A percentile compares a stretch with the other conserved stretches of the same genome.
Conservation (phyloP, 1,140 invertebrate genomes). For the Bilobella aurantiaca region DNA sequence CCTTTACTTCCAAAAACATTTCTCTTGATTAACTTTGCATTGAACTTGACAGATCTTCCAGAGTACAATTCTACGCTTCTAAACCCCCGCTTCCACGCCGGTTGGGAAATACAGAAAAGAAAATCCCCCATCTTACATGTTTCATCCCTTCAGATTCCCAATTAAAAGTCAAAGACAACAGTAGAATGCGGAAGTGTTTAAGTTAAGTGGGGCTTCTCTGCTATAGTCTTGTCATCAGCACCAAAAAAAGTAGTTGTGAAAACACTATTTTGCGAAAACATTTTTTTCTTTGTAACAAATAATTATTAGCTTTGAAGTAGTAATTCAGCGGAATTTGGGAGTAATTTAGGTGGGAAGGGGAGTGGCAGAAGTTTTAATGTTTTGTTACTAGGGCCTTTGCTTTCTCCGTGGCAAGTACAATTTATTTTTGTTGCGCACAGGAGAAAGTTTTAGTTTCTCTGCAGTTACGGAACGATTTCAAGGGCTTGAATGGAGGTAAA, state of each 20-base stretch:
- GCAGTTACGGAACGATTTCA: background rate
- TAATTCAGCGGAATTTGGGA: no score
- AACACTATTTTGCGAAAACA: no score
- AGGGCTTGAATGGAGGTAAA: conserved; percentile 3
- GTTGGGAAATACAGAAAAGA: no score
- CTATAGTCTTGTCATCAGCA: no score
- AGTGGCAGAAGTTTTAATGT: no score
- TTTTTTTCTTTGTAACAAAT: no score
- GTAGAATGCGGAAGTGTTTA: background rate
- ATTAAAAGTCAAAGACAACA: background rate
- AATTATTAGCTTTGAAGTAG: no score
- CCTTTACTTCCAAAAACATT: conserved; percentile 18
- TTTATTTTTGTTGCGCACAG: background rate
- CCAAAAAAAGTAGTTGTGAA: no score
- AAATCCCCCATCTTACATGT: no score
- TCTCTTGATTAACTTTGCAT: conserved; percentile 33
- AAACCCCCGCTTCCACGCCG: background rate
- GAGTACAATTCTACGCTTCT: background rate
- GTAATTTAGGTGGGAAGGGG: no score
- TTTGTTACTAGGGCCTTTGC: no score
- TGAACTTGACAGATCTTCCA: conserved; percentile 32
- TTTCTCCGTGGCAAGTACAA: no score
- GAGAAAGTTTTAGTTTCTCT: background rate
- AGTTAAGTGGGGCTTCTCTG: background rate
- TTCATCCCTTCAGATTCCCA: background rate